Evolutionary conservation across 2,888 invertebrate genomes (phyloP), one percentile per base, ranked within the genome.

Genomic region (Tryphoninae sp.): DNA sequence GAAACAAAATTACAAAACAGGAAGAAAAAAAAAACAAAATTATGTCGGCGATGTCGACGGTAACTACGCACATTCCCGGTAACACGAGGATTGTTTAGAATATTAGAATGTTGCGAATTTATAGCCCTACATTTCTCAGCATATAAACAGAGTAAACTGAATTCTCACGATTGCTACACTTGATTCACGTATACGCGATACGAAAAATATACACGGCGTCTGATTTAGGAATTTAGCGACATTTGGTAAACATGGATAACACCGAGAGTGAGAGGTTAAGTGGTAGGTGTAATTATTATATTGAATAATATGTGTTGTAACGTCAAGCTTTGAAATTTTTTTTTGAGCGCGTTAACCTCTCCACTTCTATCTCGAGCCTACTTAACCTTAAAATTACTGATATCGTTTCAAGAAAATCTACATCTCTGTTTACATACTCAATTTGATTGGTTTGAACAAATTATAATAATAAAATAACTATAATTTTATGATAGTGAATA

Each of bases 61-160:
- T 33, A 76, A 76, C 65, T 76, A 67, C 76, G 80, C 71, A 76
- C 72, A 67, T 67, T 55, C 59, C 72, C 80, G 80, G 80, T 75
- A 58, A 67, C 0, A 22, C 42, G 45, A 45, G 59, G 16, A 11
- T 67, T 62, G 76, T 67, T 72, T 76, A 42, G n/a, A 67, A 67
- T 59, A 67, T 53, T 55, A 55, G 19, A 8, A 19, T 19, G 40
- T 19, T n/a, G 22, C 61, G 40, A 42, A 61, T 11, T 7, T 22
- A 33, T 42, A 45, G 22, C 2, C 2, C 8, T 55, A 7, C 22
- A 19, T 26, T 49, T 59, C 40, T 55, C 9, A 4, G 16, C n/a
- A 26, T 22, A 26, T 9, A 75, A 16, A 58, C 23, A 13, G 9
- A 23, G 53, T 13, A 45, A 53, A 11, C 23, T 22, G 7, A 16